Evolutionary conservation across 2,888 invertebrate genomes (phyloP).

Genomic region (Eupithecia dodoneata): DNA sequence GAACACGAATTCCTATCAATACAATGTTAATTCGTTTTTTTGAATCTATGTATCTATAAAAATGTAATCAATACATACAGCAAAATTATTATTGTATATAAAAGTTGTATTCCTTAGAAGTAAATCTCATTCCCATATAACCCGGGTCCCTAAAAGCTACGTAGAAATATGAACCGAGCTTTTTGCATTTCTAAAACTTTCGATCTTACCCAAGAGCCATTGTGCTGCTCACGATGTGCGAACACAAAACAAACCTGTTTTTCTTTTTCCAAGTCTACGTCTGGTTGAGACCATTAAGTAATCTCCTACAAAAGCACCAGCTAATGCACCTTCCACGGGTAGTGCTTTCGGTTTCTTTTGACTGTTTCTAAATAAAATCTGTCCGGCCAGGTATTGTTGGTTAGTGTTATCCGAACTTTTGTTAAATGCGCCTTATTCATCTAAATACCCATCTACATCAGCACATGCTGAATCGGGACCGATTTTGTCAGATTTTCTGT

Average conservation of each 20-base stretch:
- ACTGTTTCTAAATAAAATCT: constrained; percentile 24
- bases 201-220: constrained; percentile 38
- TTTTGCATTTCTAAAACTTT: constrained; percentile 21
- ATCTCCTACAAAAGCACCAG: constrained; percentile 60
- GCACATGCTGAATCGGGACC: no score
- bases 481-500: no score
- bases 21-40: no score
- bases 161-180: not conserved
- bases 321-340: constrained; percentile 62
- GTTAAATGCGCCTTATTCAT: not conserved
- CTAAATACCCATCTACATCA: no score
- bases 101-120: not conserved
- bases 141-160: not conserved
- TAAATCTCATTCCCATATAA: not conserved
- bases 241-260: constrained; percentile 56
- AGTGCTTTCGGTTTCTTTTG: constrained; percentile 48
- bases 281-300: constrained; percentile 65
- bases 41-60: no score
- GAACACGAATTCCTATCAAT: no score
- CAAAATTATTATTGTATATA: not conserved
- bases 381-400: not conserved
- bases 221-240: constrained; percentile 49
- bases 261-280: constrained; percentile 53
- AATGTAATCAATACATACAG: no score
- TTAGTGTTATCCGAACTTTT: not conserved